Percentiles rank a stretch among this genome's conserved stretches.
Evolutionary conservation across 1,140 invertebrate species (phyloP).

Genomic region (Listronotus bonariensis): DNA sequence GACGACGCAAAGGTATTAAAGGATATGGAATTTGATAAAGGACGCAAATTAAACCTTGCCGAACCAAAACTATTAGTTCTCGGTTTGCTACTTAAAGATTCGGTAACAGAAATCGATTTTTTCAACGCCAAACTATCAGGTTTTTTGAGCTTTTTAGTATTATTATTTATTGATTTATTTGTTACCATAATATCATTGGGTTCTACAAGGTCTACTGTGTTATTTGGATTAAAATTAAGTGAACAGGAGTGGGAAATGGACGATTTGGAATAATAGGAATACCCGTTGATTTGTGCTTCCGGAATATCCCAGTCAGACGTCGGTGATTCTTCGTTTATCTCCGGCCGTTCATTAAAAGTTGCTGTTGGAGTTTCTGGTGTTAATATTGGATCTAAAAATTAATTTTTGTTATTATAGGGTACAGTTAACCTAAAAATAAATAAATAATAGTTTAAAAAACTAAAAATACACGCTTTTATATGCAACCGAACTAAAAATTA

Average conservation of each 20-base stretch:
- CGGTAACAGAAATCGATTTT: constrained; percentile 26
- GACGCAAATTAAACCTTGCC: constrained; percentile 8
- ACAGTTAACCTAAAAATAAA: too few relatives aligned
- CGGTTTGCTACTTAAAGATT: constrained; percentile 9
- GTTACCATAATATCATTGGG: neutral
- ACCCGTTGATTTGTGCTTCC: constrained; percentile 34
- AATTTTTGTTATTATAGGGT: too few relatives aligned
- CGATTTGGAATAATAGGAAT: constrained; percentile 19
- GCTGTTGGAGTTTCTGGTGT: constrained; percentile 10
- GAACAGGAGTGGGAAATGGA: constrained; percentile 27
- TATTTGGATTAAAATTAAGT: constrained; percentile 14
- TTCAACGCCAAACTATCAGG: constrained; percentile 22
- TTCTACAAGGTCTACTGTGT: constrained; percentile 2
- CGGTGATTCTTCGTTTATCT: constrained; percentile 1
- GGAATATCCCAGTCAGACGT: constrained; percentile 22
- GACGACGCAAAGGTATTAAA: constrained; percentile 13
- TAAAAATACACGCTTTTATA: too few relatives aligned
- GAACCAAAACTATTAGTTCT: constrained; percentile 1
- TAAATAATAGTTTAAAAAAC: too few relatives aligned
- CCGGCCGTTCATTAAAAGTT: neutral
- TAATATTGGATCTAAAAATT: constrained; percentile 32
- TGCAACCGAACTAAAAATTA: too few relatives aligned
- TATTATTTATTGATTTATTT: constrained; percentile 1
- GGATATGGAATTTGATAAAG: constrained; percentile 21
- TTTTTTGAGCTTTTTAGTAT: constrained; percentile 13